A percentile compares a stretch with the other conserved stretches of the same genome.
phyloP scores from a whole-genome alignment of 2,113 vertebrate species.

The Prolemur simus region DNA sequence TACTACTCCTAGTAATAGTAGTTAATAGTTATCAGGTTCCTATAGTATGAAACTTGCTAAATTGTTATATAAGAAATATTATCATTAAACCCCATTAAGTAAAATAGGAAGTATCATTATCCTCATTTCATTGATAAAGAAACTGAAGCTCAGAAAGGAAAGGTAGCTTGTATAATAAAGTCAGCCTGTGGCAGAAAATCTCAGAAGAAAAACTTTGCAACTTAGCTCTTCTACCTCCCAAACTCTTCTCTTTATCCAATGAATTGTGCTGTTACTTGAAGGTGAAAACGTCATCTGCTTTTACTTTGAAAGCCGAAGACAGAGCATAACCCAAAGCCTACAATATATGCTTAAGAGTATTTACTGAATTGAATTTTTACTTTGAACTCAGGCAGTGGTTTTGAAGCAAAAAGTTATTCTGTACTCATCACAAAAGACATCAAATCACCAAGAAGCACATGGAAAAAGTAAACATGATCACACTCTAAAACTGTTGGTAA shows the following conservation, averaged over 20 bases:
- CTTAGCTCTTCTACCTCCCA: not conserved
- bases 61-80: not conserved
- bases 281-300: not conserved
- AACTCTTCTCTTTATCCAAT: not conserved
- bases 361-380: conserved; percentile 20
- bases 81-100: not conserved
- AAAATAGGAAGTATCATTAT: not conserved
- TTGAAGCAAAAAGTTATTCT: not conserved
- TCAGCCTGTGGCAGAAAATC: not conserved
- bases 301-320: not conserved
- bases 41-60: not conserved
- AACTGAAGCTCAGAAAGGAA: not conserved
- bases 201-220: not conserved
- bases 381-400: not conserved
- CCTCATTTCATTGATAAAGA: not conserved
- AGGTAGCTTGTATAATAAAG: not conserved
- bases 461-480: not conserved
- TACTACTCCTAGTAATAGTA: not conserved
- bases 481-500: not conserved
- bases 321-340: not conserved
- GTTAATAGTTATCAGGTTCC: not conserved
- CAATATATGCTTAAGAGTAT: not conserved
- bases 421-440: not conserved
- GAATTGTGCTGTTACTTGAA: not conserved
- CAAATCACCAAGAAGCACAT: not conserved